Conservation (phyloP, 1,140 invertebrate species). For the Hylaeus volcanicus region DNA sequence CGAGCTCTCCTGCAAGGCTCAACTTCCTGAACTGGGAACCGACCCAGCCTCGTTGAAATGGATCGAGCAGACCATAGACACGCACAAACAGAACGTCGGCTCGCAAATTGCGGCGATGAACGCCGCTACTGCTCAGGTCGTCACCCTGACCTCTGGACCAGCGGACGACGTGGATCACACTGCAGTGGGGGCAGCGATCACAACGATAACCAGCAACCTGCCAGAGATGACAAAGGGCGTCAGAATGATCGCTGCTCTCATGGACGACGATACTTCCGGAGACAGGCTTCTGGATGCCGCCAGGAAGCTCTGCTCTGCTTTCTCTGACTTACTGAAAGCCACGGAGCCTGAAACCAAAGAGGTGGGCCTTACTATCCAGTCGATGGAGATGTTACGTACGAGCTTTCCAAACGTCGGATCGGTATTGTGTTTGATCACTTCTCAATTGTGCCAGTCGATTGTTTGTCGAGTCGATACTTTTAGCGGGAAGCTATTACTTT, state of each 20-base stretch:
- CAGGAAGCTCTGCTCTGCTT: slow-evolving; percentile 93
- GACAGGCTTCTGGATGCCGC: slow-evolving; percentile 95
- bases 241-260: slow-evolving; percentile 95
- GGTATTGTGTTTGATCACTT: neutral
- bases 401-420: neutral
- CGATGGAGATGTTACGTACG: neutral
- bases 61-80: slow-evolving; percentile 96
- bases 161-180: slow-evolving; percentile 94
- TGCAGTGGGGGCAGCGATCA: slow-evolving; percentile 97
- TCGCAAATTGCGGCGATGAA: slow-evolving; percentile 99
- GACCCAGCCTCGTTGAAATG: slow-evolving; percentile 94
- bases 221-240: slow-evolving; percentile 98
- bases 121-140: slow-evolving; percentile 98
- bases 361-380: slow-evolving; percentile 75
- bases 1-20: slow-evolving; percentile 87
- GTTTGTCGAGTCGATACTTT: no score
- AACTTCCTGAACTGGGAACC: slow-evolving; percentile 90
- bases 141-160: slow-evolving; percentile 94
- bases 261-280: slow-evolving; percentile 91
- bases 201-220: slow-evolving; percentile 97
- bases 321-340: slow-evolving; percentile 96
- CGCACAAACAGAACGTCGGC: slow-evolving; percentile 97
- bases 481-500: no score
- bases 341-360: slow-evolving; percentile 96
- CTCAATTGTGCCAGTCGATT: no score